These are phyloP conservation scores for Platygyra sinensis DNA, from an alignment of 64 coral and sea anemone genomes.

Conservation along the genomic window DNA sequence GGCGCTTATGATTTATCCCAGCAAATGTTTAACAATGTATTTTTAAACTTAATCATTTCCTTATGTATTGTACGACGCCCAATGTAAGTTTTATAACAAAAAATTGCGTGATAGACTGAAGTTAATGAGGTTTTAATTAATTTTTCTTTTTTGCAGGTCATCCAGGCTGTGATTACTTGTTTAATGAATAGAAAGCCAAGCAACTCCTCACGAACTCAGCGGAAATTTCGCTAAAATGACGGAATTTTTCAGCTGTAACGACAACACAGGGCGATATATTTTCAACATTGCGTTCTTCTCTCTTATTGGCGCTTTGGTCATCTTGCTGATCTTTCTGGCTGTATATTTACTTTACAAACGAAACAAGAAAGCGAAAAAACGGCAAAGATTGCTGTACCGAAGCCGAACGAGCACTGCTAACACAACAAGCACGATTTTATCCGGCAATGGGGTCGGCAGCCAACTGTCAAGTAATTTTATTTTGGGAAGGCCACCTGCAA, in stretches of 20 bases:
- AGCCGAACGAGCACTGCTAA: constrained; percentile 12
- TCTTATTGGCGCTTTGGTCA: constrained; percentile 19
- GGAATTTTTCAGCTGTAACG: constrained; percentile 33
- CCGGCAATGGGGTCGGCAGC: not conserved
- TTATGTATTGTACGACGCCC: not conserved
- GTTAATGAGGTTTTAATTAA: constrained; percentile 15
- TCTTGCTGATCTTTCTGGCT: not conserved
- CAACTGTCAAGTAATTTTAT: constrained; percentile 40
- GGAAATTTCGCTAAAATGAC: constrained; percentile 3
- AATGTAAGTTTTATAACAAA: not conserved
- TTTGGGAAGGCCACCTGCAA: constrained; percentile 36
- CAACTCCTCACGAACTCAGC: not conserved
- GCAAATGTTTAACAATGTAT: not conserved
- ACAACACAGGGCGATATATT: constrained; percentile 20
- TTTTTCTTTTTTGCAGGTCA: not conserved
- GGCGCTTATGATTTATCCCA: not conserved
- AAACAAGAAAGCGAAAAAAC: constrained; percentile 20
- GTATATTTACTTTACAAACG: constrained; percentile 22
- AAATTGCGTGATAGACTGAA: not conserved
- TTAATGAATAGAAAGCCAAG: not conserved
- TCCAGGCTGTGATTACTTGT: not conserved
- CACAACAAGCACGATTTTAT: constrained; percentile 26
- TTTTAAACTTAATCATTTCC: not conserved
- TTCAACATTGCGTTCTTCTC: constrained; percentile 36
- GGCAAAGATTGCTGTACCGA: not conserved